Percentiles rank a stretch among this genome's conserved stretches.
These are phyloP conservation scores for Microctonus hyperodae DNA, from an alignment of 2,888 invertebrate species.

Conservation along the genomic window DNA sequence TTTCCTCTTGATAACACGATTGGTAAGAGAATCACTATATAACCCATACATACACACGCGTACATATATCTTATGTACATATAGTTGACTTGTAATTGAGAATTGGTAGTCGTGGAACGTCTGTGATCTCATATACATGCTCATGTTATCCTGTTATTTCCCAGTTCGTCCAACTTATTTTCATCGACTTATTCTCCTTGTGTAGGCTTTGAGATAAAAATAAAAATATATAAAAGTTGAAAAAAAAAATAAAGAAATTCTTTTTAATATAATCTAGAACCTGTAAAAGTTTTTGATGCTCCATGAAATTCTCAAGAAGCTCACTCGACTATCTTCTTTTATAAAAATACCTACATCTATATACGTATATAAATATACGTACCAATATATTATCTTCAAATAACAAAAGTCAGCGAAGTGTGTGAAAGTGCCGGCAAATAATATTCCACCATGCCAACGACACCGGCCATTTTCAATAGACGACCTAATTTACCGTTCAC, in stretches of 20 bases:
- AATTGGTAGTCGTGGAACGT: background rate
- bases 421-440: slow-evolving; percentile 31
- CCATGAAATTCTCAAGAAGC: background rate
- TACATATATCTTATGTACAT: too few relatives aligned
- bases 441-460: slow-evolving; percentile 29
- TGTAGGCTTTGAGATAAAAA: background rate
- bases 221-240: background rate
- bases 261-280: background rate
- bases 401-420: slow-evolving; percentile 13
- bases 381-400: slow-evolving; percentile 5
- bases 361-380: slow-evolving; percentile 7
- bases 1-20: background rate
- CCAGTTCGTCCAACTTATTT: background rate
- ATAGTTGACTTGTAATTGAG: background rate
- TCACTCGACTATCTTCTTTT: slow-evolving; percentile 14
- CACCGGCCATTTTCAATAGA: slow-evolving; percentile 33
- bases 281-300: background rate
- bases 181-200: background rate
- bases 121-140: background rate
- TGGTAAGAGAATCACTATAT: background rate
- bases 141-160: background rate
- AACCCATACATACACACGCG: too few relatives aligned
- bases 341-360: slow-evolving; percentile 11
- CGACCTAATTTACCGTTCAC: slow-evolving; percentile 40
- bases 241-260: background rate